Evolutionary conservation across 2,113 vertebrate genomes (phyloP).

Genomic region (Lepus europaeus): DNA sequence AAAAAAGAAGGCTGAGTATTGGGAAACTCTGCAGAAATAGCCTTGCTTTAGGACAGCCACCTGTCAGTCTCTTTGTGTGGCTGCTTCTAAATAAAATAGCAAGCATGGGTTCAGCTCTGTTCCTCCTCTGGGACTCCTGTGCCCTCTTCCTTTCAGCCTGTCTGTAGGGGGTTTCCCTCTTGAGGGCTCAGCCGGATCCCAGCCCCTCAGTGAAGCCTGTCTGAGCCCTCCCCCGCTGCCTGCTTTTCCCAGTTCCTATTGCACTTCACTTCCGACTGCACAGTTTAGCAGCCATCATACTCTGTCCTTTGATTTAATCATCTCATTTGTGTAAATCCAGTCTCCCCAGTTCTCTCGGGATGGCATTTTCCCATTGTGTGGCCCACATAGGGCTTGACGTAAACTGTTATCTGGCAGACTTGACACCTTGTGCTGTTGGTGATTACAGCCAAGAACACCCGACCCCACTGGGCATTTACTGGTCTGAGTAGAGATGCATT

Average conservation of each 20-base stretch:
- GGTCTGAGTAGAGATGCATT: not conserved
- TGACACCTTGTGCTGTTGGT: constrained; percentile 1
- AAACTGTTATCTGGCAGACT: constrained; percentile 24
- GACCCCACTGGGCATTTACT: constrained; percentile 4
- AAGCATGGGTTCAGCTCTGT: not conserved
- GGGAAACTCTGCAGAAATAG: constrained; percentile 31
- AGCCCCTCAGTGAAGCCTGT: not conserved
- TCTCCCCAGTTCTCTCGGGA: constrained; percentile 55
- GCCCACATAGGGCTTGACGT: constrained; percentile 45
- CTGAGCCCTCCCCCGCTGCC: constrained; percentile 48
- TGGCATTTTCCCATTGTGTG: constrained; percentile 57
- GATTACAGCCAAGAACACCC: not conserved
- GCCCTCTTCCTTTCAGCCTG: not conserved
- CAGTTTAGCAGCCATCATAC: constrained; percentile 71
- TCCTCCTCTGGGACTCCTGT: not conserved
- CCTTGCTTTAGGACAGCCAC: constrained; percentile 13
- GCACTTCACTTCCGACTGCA: constrained; percentile 68
- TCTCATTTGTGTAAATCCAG: constrained; percentile 60
- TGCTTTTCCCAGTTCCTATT: constrained; percentile 50
- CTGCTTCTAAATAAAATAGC: constrained; percentile 27
- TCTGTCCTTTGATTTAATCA: constrained; percentile 75
- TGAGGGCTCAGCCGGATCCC: not conserved
- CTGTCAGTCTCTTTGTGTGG: constrained; percentile 23
- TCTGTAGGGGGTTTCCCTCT: not conserved
- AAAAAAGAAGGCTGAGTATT: constrained; percentile 6